Conservation (phyloP, 2,113 vertebrate species). For the Erythrolamprus reginae region DNA sequence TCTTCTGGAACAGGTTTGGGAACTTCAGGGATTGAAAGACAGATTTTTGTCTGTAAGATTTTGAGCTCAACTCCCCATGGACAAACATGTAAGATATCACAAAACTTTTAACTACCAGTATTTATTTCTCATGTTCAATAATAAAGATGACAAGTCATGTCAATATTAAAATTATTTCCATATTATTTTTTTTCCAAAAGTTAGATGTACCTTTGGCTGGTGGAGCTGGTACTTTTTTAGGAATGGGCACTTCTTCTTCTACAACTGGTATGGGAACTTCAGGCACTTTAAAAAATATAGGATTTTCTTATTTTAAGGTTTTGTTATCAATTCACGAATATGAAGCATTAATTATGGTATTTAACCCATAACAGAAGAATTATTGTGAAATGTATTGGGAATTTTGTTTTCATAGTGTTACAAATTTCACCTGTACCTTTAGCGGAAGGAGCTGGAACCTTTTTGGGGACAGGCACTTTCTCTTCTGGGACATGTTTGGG, state of each 20-base stretch:
- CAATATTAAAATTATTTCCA: background rate
- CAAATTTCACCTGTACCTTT: background rate
- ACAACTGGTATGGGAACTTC: constrained; percentile 31
- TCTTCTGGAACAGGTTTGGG: background rate
- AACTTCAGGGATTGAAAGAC: background rate
- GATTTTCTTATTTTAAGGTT: background rate
- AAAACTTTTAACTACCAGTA: background rate
- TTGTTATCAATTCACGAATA: background rate
- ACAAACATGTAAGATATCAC: constrained; percentile 39
- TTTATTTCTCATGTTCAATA: background rate
- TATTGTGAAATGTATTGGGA: background rate
- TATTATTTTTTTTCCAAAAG: background rate
- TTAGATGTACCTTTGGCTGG: constrained; percentile 47
- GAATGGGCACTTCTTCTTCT: background rate
- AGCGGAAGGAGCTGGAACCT: background rate
- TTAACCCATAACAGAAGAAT: background rate
- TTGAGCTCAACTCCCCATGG: background rate
- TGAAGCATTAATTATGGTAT: background rate
- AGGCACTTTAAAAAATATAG: constrained; percentile 68
- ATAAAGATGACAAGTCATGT: background rate
- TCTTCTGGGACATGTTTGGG: constrained; percentile 19
- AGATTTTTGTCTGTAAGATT: background rate
- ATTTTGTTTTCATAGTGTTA: background rate
- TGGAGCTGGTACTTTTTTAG: background rate
- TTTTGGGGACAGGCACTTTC: constrained; percentile 49